Evolutionary conservation across 2,113 vertebrate species (phyloP).

Genomic region (Mustela lutreola): DNA sequence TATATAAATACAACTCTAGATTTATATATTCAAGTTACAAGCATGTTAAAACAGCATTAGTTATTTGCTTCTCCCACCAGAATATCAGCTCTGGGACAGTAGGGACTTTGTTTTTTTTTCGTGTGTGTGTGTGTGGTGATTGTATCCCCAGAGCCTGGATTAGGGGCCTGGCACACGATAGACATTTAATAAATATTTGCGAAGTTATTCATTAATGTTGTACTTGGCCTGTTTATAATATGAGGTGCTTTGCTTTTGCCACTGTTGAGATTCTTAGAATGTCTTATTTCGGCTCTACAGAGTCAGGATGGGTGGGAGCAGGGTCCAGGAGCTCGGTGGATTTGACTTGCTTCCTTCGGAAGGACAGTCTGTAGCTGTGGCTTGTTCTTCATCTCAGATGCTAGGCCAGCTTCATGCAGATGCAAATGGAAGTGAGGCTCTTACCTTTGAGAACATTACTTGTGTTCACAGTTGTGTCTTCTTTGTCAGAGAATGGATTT

Average conservation of each 20-base stretch:
- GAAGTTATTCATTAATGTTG: not conserved
- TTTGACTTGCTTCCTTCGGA: not conserved
- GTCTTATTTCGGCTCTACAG: not conserved
- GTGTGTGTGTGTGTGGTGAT: too few species aligned
- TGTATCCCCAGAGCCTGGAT: not conserved
- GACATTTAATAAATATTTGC: not conserved
- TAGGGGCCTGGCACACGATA: not conserved
- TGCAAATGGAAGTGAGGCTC: not conserved
- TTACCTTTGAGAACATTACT: not conserved
- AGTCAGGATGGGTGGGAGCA: not conserved
- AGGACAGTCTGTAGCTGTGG: not conserved
- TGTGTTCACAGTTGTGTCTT: slow-evolving; percentile 35
- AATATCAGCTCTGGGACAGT: not conserved
- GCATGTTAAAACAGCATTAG: not conserved
- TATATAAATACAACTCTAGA: not conserved
- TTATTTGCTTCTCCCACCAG: not conserved
- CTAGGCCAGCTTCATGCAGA: not conserved
- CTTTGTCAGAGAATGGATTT: not conserved
- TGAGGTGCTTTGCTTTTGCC: not conserved
- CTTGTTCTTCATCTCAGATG: not conserved
- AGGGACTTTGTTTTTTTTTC: not conserved
- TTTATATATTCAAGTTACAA: not conserved
- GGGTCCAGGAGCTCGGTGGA: not conserved
- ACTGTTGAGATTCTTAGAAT: not conserved
- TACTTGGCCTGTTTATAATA: not conserved